Evolutionary conservation across 2,888 invertebrate genomes (phyloP).

Genomic region (Pollenia angustigena): DNA sequence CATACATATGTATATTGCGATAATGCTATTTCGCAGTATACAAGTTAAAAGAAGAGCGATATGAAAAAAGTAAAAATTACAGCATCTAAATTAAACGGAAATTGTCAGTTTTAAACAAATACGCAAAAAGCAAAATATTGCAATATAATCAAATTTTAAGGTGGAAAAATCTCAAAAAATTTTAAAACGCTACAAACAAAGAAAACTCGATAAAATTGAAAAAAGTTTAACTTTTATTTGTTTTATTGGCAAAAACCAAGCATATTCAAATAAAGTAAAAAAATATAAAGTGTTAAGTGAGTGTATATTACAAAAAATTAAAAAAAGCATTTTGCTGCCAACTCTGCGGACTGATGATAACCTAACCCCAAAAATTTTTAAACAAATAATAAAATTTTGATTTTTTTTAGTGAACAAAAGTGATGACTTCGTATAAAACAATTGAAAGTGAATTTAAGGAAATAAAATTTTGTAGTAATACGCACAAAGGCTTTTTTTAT

Average conservation of each 20-base stretch:
- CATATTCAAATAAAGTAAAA: no score
- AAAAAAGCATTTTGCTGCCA: conserved; percentile 21
- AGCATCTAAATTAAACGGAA: conserved; percentile 24
- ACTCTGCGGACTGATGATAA: conserved; percentile 9
- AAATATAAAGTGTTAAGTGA: no score
- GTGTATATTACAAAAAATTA: background rate
- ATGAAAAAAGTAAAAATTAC: conserved; percentile 34
- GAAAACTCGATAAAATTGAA: background rate
- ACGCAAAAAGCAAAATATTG: conserved; percentile 58
- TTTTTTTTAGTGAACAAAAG: conserved; percentile 18
- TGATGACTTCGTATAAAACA: conserved; percentile 35
- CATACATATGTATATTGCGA: conserved; percentile 26
- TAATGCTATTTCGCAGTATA: conserved; percentile 68
- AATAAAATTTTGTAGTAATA: conserved; percentile 17
- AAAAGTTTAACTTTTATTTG: no score
- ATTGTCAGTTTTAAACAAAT: conserved; percentile 48
- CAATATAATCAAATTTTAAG: no score
- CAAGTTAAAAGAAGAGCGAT: conserved; percentile 43
- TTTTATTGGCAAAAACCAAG: no score
- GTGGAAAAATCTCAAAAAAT: background rate
- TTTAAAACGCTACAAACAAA: conserved; percentile 15
- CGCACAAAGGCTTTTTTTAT: conserved; percentile 59
- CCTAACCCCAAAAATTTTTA: conserved; percentile 65
- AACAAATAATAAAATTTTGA: conserved; percentile 26
- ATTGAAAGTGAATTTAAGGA: conserved; percentile 22